Evolutionary conservation across 2,888 invertebrate genomes (phyloP), one percentile per base, ranked within the genome.

Genomic region (Priocnemis perturbator): DNA sequence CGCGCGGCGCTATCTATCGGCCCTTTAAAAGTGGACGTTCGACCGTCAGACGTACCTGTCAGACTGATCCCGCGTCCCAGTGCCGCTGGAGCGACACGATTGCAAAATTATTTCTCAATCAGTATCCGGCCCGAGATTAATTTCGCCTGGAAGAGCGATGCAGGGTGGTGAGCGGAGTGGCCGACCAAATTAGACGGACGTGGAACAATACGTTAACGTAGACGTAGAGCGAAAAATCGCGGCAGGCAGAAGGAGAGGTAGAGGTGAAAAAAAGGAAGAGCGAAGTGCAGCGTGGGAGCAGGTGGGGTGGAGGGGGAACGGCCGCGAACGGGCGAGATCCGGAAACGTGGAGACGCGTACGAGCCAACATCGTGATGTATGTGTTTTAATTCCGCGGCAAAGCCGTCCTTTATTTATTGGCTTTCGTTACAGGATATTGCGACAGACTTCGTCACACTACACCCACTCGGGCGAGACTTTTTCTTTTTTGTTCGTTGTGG

Each of bases 401-500:
- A 81, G 77, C 72, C 79, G 79, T 83, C 77, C 80, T 85, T 86
- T 86, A 86, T 86, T 86, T 86, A 86, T 86, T 85, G 84, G 83
- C 84, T 78, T 83, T 84, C 76, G 85, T 83, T 83, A 81, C 79
- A 77, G 83, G 85, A 85, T 86, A 86, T 86, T 86, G 83, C 86
- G 77, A 81, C 81, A 77, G 80, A 81, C 81, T 84, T 81, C 73
- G 86, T 85, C 85, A 83, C 79, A 45, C 61, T 47, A 53, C 53
- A 26, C 52, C 66, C 60, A 26, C 48, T 55, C 21, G 45, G 4
- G 37, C 11, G 1, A 60, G 37, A 4, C 20, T 7, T 37, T 17
- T 37, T 17, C n/a, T n/a, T n/a, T n/a, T n/a, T n/a, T n/a, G n/a
- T n/a, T n/a, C n/a, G n/a, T n/a, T n/a, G n/a, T n/a, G n/a, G n/a